phyloP scores from a whole-genome alignment of 2,113 vertebrate genomes.

The Archocentrus centrarchus region DNA sequence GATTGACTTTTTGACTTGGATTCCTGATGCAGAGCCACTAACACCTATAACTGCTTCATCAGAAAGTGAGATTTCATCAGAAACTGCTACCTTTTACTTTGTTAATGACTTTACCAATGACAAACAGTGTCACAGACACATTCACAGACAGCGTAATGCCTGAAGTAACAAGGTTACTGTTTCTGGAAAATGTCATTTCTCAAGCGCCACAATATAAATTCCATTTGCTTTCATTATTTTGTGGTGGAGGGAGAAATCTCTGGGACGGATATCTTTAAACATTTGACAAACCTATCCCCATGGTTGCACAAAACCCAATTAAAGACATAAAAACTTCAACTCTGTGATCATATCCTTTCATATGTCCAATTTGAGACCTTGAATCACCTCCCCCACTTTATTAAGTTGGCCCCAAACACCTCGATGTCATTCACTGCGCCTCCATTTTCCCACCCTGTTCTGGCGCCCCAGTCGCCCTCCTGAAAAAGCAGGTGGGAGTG shows the following conservation, averaged over 20 bases:
- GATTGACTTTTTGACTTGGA: not conserved
- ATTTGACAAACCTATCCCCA: not conserved
- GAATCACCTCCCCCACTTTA: not conserved
- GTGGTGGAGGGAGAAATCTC: not conserved
- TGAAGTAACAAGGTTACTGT: not conserved
- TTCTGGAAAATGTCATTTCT: not conserved
- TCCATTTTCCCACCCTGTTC: constrained; percentile 67
- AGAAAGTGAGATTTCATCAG: not conserved
- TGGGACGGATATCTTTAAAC: not conserved
- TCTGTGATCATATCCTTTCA: constrained; percentile 4
- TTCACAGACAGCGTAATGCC: not conserved
- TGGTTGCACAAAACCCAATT: not conserved
- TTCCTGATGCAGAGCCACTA: not conserved
- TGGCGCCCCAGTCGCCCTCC: constrained; percentile 14
- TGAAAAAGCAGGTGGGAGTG: constrained; percentile 65
- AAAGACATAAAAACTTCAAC: not conserved
- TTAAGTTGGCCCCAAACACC: constrained; percentile 24
- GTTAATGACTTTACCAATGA: not conserved
- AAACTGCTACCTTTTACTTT: constrained; percentile 3
- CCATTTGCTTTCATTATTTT: not conserved
- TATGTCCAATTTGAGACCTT: not conserved
- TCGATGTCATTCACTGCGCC: constrained; percentile 41
- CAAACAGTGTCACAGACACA: not conserved
- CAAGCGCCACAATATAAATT: not conserved
- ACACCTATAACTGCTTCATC: not conserved